Base-by-base conservation (phyloP, 2,888 invertebrate genomes). In the Nemotelus nigrinus region DNA sequence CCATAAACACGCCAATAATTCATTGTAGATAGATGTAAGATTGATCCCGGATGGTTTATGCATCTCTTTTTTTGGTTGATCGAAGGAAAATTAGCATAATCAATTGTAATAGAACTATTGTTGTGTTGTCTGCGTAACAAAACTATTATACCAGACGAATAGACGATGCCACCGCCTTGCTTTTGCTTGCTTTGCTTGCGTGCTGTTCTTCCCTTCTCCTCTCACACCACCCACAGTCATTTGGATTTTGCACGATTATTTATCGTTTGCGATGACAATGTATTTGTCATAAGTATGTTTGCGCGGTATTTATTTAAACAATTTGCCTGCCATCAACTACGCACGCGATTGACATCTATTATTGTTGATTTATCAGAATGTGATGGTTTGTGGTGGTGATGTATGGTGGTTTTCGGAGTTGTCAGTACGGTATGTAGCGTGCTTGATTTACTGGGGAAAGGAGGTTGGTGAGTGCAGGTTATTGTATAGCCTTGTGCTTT, bases 261-360 rank as follows among this genome's bases (percentile, higher is more conserved):
- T 60, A 60, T 60, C 60, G 39, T 39, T 60, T 25, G 3, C 39
- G n/a, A 25, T 60, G 25, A 25, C 25, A 25, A 25, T 25, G 25
- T 25, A 25, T 60, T 25, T 25, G 60, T 60, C 7, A 41, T 25
- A 25, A 57, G 57, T 57, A 57, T 25, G 25, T 57, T 57, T 57
- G 57, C n/a, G 57, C 10, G 57, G 10, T 60, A 39, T 60, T 60
- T 60, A 25, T 10, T 60, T 60, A 60, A 60, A 60, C 3, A 60
- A 60, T 60, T 60, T 60, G 60, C 25, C 41, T 60, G 60, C 41
- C 60, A 60, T 25, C 60, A 43, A 39, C 25, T 60, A 60, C 60
- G 60, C 60, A 60, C 60, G 60, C 60, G 60, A 60, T 41, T 60
- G 60, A 60, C 60, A 60, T 60, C 39, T 43, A 60, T 60, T 60